Conservation (phyloP, 2,113 vertebrate species). For the Poecilia latipinna region DNA sequence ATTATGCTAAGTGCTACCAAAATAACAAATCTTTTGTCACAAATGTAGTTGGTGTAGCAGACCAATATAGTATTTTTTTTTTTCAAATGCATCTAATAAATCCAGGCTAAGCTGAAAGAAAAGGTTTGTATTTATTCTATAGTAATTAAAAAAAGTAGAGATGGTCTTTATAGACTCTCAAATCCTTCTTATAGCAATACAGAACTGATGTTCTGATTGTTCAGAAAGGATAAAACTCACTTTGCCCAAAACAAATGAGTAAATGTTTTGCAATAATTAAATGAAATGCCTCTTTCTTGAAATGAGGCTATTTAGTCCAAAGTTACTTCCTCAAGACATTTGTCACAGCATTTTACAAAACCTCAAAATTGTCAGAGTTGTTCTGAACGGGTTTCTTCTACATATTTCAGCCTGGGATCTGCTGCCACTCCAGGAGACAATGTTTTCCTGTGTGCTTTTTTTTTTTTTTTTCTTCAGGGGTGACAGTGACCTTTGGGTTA, state of each 20-base stretch:
- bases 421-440: slow-evolving; percentile 49
- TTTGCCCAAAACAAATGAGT: background rate
- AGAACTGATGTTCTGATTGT: background rate
- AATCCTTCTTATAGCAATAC: background rate
- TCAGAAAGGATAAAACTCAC: background rate
- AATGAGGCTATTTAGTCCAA: slow-evolving; percentile 3
- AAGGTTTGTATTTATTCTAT: background rate
- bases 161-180: background rate
- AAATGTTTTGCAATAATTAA: background rate
- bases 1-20: background rate
- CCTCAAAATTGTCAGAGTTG: slow-evolving; percentile 1
- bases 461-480: slow-evolving; percentile 24
- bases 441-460: slow-evolving; percentile 6
- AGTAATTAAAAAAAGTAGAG: background rate
- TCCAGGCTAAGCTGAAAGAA: background rate
- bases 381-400: slow-evolving; percentile 6
- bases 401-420: slow-evolving; percentile 55
- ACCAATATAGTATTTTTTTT: background rate
- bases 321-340: slow-evolving; percentile 8
- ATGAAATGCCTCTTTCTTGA: slow-evolving; percentile 3
- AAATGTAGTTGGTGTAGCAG: background rate
- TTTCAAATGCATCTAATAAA: background rate
- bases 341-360: slow-evolving; percentile 25
- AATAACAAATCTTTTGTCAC: background rate
- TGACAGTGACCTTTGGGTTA: slow-evolving; percentile 49